Percentiles rank a stretch among this genome's conserved stretches.
These are phyloP conservation scores for Cistogaster globosa DNA, from an alignment of 2,888 invertebrate genomes.

Conservation along the genomic window DNA sequence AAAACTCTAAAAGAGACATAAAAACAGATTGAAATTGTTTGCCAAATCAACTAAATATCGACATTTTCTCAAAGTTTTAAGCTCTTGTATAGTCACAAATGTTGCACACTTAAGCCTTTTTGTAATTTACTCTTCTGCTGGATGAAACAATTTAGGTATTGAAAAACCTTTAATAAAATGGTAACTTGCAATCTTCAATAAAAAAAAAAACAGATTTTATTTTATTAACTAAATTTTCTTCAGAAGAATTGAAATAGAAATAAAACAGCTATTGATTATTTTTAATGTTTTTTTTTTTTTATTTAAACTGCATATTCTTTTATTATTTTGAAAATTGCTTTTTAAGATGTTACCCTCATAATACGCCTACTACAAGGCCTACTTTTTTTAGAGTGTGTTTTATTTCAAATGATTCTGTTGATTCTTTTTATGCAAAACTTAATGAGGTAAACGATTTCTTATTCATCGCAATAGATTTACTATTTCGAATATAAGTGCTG, in stretches of 20 bases:
- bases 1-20: neutral
- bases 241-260: conserved; percentile 19
- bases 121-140: neutral
- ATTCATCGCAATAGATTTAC: too few relatives aligned
- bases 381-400: too few relatives aligned
- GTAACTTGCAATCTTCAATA: conserved; percentile 35
- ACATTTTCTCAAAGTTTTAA: conserved; percentile 14
- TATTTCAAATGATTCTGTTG: too few relatives aligned
- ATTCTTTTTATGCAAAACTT: too few relatives aligned
- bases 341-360: too few relatives aligned
- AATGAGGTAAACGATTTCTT: too few relatives aligned
- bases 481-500: too few relatives aligned
- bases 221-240: neutral
- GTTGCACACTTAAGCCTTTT: neutral
- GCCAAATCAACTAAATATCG: conserved; percentile 42
- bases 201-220: conserved; percentile 17
- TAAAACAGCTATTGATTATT: conserved; percentile 6
- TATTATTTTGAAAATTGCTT: too few relatives aligned
- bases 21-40: conserved; percentile 38
- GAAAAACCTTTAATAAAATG: neutral
- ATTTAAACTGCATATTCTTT: too few relatives aligned
- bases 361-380: too few relatives aligned
- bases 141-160: conserved; percentile 12
- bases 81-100: neutral
- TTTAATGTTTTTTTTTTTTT: conserved; percentile 30